Evolutionary conservation across 2,797 vertebrate species (phyloP).

Genomic region (Sebastes matsubarae): DNA sequence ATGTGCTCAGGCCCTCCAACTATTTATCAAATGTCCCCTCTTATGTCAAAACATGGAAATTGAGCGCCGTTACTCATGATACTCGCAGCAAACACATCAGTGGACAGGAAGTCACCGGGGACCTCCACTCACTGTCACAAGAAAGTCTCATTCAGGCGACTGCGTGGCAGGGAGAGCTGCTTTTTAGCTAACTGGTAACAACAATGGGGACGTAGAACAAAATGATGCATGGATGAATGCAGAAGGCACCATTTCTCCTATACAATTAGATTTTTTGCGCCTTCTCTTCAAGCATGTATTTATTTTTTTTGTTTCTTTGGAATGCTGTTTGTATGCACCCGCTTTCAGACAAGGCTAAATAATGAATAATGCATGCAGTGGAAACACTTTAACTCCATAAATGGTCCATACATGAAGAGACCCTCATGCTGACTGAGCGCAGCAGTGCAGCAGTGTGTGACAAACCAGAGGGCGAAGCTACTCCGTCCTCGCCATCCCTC

Average conservation of each 20-base stretch:
- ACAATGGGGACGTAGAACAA: slow-evolving; percentile 25
- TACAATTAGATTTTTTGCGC: slow-evolving; percentile 8
- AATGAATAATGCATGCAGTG: slow-evolving; percentile 33
- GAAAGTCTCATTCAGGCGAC: slow-evolving; percentile 38
- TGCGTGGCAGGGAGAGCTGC: slow-evolving; percentile 22
- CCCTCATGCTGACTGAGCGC: slow-evolving; percentile 21
- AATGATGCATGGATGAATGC: slow-evolving; percentile 30
- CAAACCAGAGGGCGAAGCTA: slow-evolving; percentile 22
- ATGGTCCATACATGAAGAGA: slow-evolving; percentile 22
- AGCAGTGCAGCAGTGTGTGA: slow-evolving; percentile 38
- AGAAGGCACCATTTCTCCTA: slow-evolving; percentile 4
- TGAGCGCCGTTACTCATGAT: slow-evolving; percentile 70
- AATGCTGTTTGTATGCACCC: neutral
- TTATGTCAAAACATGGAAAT: slow-evolving; percentile 80
- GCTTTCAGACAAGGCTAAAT: neutral
- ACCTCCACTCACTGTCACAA: slow-evolving; percentile 62
- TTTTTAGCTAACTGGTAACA: slow-evolving; percentile 28
- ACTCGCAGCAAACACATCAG: slow-evolving; percentile 67
- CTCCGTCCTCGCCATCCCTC: neutral
- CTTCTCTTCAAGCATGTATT: neutral
- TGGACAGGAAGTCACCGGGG: slow-evolving; percentile 68
- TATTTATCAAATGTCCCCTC: slow-evolving; percentile 79
- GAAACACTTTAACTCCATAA: slow-evolving; percentile 33
- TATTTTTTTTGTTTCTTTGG: neutral
- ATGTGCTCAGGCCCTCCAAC: slow-evolving; percentile 73